Base-by-base conservation (phyloP, 2,113 vertebrate species). In the Hyaena hyaena region DNA sequence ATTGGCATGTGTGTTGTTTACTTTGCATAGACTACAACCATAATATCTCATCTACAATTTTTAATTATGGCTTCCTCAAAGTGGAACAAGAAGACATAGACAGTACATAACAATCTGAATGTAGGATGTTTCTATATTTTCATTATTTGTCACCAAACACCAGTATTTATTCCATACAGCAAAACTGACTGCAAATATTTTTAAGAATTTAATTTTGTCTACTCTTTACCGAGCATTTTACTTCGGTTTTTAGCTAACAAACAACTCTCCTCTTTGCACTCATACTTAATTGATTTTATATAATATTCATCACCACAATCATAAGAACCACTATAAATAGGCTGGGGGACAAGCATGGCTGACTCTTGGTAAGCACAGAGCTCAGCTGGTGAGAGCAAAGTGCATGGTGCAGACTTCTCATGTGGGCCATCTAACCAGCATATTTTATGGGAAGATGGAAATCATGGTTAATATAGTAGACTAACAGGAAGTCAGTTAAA, bases 31-130 rank as follows among this genome's bases (percentile, higher is more conserved):
- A 53, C 23, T 77, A 61, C 33, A 48, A 35, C 7, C 15, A 23
- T 66, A 45, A 61, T 31, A 10, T 82, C 35, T 86, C 74, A 58
- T 16, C 15, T 68, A 66, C 4, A 63, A 35, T 31, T 80, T 74
- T 80, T 45, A 55, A 58, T 55, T 84, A 86, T 58, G 2, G 10
- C 50, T 81, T 93, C 43, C 95, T 96, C 63, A 94, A 84, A 74
- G 61, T 43, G n/a, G 39, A 86, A 68, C 9, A 79, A 73, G 35
- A 73, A 53, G 28, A 26, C 16, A 28, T 2, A 74, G 33, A 58
- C 21, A 61, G 14, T 61, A 31, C 7, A 76, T 50, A 69, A 10
- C 39, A 77, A 94, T 48, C 23, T 39, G 16, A 55, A 5, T 35
- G 4, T 4, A 90, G 45, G 88, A 77, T 79, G 11, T 53, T 95